Conservation (phyloP, 92 coral and sea anemone species). For the Porites cylindrica region DNA sequence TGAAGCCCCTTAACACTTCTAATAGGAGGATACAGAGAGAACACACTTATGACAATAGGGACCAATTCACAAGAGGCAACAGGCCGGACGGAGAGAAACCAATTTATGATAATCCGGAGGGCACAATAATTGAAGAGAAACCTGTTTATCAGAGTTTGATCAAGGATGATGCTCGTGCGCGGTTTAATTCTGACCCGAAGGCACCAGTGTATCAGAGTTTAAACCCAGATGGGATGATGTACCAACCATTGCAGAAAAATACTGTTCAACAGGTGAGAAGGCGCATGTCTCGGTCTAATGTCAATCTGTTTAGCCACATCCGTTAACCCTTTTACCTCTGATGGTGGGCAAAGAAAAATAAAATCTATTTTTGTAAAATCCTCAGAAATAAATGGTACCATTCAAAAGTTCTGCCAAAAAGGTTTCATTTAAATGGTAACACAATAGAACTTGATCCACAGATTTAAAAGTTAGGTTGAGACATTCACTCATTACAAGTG, state of each 20-base stretch:
- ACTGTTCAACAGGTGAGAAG: background rate
- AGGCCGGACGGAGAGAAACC: slow-evolving; percentile 13
- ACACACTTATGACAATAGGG: background rate
- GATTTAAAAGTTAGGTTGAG: too few relatives aligned
- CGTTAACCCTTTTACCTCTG: background rate
- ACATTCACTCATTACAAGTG: too few relatives aligned
- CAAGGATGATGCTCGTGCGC: background rate
- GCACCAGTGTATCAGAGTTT: slow-evolving; percentile 24
- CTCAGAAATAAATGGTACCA: too few relatives aligned
- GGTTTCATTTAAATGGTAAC: too few relatives aligned
- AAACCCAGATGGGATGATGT: slow-evolving; percentile 15
- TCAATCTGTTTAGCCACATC: background rate
- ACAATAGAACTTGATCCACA: too few relatives aligned
- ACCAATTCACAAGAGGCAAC: background rate
- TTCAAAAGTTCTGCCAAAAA: too few relatives aligned
- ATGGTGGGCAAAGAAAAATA: too few relatives aligned
- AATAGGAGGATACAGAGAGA: slow-evolving; percentile 7
- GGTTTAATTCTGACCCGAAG: background rate
- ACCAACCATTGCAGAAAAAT: slow-evolving; percentile 26
- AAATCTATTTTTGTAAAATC: too few relatives aligned
- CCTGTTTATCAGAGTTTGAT: slow-evolving; percentile 7
- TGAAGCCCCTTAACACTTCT: background rate
- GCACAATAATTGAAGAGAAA: background rate
- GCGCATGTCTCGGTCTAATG: background rate
- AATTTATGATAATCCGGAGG: background rate